phyloP scores from a whole-genome alignment of 2,113 vertebrate genomes.

The Gnathonemus longibarbis region DNA sequence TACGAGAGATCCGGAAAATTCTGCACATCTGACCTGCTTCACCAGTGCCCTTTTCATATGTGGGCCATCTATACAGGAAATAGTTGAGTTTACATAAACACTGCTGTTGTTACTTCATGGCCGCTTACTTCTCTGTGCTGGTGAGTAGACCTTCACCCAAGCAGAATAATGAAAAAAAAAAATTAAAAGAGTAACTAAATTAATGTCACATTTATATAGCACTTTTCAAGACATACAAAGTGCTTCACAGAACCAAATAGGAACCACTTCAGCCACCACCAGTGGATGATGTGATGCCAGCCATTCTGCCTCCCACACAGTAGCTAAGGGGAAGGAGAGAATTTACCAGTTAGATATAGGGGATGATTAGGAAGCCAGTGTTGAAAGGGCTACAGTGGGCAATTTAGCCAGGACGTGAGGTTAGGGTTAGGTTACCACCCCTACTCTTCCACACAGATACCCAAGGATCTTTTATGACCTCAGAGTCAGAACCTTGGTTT shows the following conservation, averaged over 20 bases:
- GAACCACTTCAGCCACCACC: not conserved
- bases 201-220: not conserved
- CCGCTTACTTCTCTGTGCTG: not conserved
- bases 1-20: not conserved
- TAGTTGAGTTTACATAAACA: not conserved
- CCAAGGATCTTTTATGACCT: not conserved
- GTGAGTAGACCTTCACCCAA: not conserved
- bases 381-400: not conserved
- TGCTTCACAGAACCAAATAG: not conserved
- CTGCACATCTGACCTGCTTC: slow-evolving; percentile 2
- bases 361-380: not conserved
- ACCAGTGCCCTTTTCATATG: not conserved
- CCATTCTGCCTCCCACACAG: not conserved
- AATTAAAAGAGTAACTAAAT: not conserved
- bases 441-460: not conserved
- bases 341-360: not conserved
- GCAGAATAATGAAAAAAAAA: not conserved
- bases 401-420: not conserved
- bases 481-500: not conserved
- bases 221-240: not conserved
- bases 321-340: not conserved
- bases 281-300: not conserved
- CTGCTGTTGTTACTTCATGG: not conserved
- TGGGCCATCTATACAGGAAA: not conserved
- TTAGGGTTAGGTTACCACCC: too few species aligned